A percentile compares a stretch with the other conserved stretches of the same genome.
These are phyloP conservation scores for Bombus pascuorum DNA, from an alignment of 1,140 invertebrate genomes.

Conservation along the genomic window DNA sequence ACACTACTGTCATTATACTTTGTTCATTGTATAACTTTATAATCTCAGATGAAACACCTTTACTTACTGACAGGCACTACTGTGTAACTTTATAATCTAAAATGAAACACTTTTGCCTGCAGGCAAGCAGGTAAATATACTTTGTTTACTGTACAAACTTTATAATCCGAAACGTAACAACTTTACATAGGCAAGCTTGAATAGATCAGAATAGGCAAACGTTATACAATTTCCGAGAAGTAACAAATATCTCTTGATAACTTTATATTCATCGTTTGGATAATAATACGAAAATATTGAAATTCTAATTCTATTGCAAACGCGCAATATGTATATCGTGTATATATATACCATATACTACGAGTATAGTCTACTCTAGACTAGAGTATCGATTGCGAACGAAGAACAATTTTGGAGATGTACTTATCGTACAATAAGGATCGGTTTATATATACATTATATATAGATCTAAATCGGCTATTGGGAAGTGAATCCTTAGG, in stretches of 20 bases:
- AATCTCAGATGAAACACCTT: not conserved
- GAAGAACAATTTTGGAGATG: no score
- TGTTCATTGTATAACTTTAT: not conserved
- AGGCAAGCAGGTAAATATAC: not conserved
- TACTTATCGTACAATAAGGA: no score
- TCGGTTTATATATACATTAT: no score
- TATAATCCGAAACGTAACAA: not conserved
- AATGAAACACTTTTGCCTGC: not conserved
- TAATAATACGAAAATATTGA: not conserved
- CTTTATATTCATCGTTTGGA: not conserved
- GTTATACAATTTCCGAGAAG: not conserved
- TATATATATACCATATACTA: no score
- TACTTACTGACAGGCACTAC: not conserved
- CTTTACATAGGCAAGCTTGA: not conserved
- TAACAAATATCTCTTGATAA: not conserved
- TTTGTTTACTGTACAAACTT: not conserved
- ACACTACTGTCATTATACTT: not conserved
- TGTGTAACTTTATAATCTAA: not conserved
- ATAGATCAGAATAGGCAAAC: not conserved
- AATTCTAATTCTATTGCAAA: not conserved
- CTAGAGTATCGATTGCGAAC: no score
- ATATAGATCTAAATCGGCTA: no score
- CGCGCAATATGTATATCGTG: no score
- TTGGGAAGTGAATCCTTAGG: no score
- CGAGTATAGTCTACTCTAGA: no score